Evolutionary conservation across 2,113 vertebrate genomes (phyloP), one percentile per base, ranked within the genome.

Genomic region (Tricholaema leucomelas): DNA sequence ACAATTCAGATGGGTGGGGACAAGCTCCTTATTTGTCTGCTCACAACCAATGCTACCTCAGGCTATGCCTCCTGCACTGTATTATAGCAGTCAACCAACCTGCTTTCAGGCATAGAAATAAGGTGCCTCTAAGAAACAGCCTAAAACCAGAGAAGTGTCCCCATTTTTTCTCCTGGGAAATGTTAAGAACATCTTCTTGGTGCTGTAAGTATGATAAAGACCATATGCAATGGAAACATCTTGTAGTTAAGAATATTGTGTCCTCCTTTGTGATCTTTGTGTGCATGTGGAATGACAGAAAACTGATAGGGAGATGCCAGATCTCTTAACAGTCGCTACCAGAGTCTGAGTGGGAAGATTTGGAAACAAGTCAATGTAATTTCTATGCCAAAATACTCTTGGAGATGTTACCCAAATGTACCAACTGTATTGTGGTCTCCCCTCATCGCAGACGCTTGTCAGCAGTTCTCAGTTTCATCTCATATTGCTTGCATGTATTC

Each of bases 321-420:
- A 85, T 10, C 75, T 58, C 61, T 72, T 72, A 31, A 44, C 17
- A 69, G 33, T 82, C 46, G 16, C 59, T 91, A 69, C 61, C 50
- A 81, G 74, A 76, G 76, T 24, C 59, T 93, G 93, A 58, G 44
- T 59, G 86, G 88, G 95, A 94, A 89, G 46, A 73, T 82, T 71
- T 10, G 8, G 74, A 81, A 81, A 92, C 15, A 23, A 92, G 70
- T 77, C 88, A 85, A 74, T 60, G 69, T 9, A 58, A 92, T 84
- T 90, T 91, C 75, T 56, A 66, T n/a, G 65, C 85, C 90, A 84
- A 88, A 87, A 66, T 44, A 23, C 50, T 91, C n/a, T 15, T 0
- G 2, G 28, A 30, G 88, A 79, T 70, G 63, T 70, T 73, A 85
- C 61, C 64, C 69, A 83, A 93, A 82, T 1, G 1, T 77, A 81